Conservation (phyloP, 2,797 vertebrate genomes). For the Tokudaia muenninki region DNA sequence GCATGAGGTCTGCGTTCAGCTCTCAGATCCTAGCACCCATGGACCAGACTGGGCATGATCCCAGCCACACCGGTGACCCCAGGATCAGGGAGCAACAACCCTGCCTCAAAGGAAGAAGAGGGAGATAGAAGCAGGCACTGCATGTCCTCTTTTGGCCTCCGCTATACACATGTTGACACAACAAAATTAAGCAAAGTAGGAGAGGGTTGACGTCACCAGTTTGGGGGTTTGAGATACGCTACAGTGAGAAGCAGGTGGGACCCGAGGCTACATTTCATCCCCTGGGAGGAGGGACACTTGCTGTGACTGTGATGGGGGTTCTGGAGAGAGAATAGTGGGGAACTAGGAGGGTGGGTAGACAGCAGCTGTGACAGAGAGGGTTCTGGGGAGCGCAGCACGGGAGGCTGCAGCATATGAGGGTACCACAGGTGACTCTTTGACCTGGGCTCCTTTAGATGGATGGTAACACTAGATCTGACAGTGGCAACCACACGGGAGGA, state of each 20-base stretch:
- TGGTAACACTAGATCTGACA: neutral
- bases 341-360: neutral
- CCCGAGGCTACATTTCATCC: accelerated
- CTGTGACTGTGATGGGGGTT: neutral
- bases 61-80: neutral
- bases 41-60: neutral
- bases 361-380: neutral
- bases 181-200: neutral
- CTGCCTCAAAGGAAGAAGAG: neutral
- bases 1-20: neutral
- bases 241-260: neutral
- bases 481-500: neutral
- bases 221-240: neutral
- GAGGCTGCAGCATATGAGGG: neutral
- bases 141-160: neutral
- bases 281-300: neutral
- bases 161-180: neutral
- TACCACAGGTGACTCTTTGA: neutral
- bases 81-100: neutral
- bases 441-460: neutral
- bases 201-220: neutral
- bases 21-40: neutral
- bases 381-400: too few species aligned
- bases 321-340: neutral
- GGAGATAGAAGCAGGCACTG: neutral